Evolutionary conservation across 2,888 invertebrate genomes (phyloP), one percentile per base, ranked within the genome.

Genomic region (Philopedon plagiatum): DNA sequence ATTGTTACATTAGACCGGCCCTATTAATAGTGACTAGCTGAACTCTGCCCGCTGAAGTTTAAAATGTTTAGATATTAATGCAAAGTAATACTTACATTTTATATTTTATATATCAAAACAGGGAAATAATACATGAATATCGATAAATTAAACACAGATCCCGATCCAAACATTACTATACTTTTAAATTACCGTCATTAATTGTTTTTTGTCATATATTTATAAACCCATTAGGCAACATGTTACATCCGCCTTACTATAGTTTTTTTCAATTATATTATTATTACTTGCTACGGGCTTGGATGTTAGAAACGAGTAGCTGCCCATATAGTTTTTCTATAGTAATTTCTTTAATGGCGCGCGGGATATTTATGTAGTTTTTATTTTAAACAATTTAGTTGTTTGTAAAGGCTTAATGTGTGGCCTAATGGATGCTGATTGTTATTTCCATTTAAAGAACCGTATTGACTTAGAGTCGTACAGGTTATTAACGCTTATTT

Each of bases 191-290:
- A 15, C 57, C 23, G 29, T 60, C 69, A 69, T 69, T 46, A 57
- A 5, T 41, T 34, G 46, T 58, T 69, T 69, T 70, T 61, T 61
- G 46, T 49, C 57, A 39, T 58, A 60, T 60, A 64, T 70, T 70
- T 70, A 70, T 70, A 70, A 70, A 70, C 21, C 41, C 64, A 70
- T 70, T 70, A 70, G 21, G 64, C 60, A 69, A 62, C 56, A 56
- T 62, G 34, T 63, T 57, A 63, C 63, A 63, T 69, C 69, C 69
- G 62, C 23, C 61, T 54, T 2, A 39, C 44, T 7, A 32, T 54
- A 32, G 19, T 23, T 62, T 46, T 69, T 69, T 63, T 44, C 61
- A 54, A 44, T 54, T 44, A 56, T 44, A 56, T 63, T 57, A 44
- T 56, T 69, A 56, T 69, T 69, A 62, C 62, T 46, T 44, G 41